Evolutionary conservation across 2,797 vertebrate genomes (phyloP), one percentile per base, ranked within the genome.

Genomic region (Tadarida brasiliensis): DNA sequence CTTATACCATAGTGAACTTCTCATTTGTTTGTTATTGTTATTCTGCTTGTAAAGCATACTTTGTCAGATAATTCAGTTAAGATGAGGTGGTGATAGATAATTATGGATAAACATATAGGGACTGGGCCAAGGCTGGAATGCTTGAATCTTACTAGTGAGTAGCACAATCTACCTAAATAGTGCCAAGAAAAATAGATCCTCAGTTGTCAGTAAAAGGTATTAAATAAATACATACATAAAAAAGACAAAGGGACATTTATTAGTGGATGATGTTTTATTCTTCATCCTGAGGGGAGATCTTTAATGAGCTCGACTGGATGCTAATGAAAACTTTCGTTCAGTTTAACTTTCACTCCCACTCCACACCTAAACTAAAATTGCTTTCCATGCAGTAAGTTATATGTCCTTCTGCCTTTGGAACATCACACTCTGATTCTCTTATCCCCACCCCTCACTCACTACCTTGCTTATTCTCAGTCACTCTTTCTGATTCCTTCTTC

Each of bases 211-310:
- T 63, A 90, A 30, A 70, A 76, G 70, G 49, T 76, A 33, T n/a
- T 76, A 76, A n/a, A 54, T 54, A 76, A n/a, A n/a, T 54, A 76
- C 71, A 61, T 44, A 49, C 33, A 92, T 30, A 67, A 82, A 76
- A n/a, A 57, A 71, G 30, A 89, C 78, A 87, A 94, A 87, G 63
- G 11, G 56, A 35, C 28, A 39, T 83, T 82, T 82, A 39, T 63
- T 71, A 51, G 30, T 22, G 56, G 35, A 16, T 73, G 51, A 44
- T 87, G 20, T 51, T 57, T 51, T 85, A 35, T 81, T 9, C 30
- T 89, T 33, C 78, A 26, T 78, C 20, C 17, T 77, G 44, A 80
- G 49, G 84, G 33, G 20, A 63, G 44, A n/a, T 56, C 57, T 92
- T 24, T 63, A 83, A 63, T 84, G 30, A 78, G 30, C 70, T 30